These are phyloP conservation scores for Vulpes lagopus DNA, from an alignment of 2,113 vertebrate species.

Conservation along the genomic window DNA sequence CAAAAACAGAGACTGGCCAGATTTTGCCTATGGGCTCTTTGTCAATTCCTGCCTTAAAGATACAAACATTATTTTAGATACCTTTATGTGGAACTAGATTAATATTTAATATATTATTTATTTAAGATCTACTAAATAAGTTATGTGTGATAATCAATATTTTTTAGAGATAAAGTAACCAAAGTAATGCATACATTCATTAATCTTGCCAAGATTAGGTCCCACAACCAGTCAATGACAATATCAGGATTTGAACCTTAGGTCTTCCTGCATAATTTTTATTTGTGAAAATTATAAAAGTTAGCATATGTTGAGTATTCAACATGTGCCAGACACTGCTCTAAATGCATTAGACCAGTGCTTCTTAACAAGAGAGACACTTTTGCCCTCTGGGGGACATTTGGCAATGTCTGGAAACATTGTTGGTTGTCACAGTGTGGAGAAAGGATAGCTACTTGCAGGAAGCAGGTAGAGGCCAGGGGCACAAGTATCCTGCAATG, in stretches of 20 bases:
- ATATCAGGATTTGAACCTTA: neutral
- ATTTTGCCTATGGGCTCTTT: neutral
- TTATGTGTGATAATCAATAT: neutral
- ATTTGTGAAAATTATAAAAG: neutral
- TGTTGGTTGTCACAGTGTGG: neutral
- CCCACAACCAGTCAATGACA: neutral
- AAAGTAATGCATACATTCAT: neutral
- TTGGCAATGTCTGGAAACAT: neutral
- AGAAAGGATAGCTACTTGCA: neutral
- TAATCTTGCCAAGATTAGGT: neutral
- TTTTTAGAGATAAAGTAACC: neutral
- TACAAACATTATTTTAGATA: constrained; percentile 1
- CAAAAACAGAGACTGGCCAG: neutral
- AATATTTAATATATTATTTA: neutral
- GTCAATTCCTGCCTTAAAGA: neutral
- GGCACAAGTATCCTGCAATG: neutral
- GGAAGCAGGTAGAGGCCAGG: neutral
- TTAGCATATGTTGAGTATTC: neutral
- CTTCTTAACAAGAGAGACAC: neutral
- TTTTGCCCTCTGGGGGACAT: neutral
- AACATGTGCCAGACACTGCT: neutral
- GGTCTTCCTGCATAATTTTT: neutral
- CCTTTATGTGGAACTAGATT: neutral
- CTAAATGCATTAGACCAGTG: neutral
- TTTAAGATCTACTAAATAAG: neutral